phyloP scores from a whole-genome alignment of 1,140 invertebrate genomes.

The Bombus polaris region DNA sequence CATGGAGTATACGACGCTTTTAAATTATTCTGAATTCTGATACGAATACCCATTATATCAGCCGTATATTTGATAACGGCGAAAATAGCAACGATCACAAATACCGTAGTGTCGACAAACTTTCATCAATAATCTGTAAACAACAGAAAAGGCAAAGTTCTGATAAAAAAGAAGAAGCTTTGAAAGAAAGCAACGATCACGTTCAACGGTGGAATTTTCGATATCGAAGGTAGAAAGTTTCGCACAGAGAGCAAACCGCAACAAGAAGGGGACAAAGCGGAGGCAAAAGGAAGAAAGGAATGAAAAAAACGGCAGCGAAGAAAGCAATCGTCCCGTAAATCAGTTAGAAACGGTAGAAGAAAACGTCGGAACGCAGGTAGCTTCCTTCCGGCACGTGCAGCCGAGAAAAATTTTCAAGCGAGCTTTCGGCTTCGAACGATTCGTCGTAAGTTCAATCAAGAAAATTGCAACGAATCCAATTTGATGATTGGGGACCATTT shows the following conservation, averaged over 20 bases:
- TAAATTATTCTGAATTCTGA: neutral
- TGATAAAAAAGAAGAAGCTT: neutral
- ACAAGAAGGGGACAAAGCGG: neutral
- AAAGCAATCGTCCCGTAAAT: constrained; percentile 55
- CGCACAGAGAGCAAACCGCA: neutral
- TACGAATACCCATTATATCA: neutral
- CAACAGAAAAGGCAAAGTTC: neutral
- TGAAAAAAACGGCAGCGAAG: neutral
- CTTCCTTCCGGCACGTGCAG: constrained; percentile 54
- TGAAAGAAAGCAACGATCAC: neutral
- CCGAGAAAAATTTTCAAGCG: constrained; percentile 37
- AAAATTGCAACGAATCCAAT: constrained; percentile 29
- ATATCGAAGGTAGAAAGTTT: constrained; percentile 7
- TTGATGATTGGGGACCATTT: constrained; percentile 6
- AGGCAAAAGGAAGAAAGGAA: neutral
- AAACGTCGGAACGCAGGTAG: constrained; percentile 37
- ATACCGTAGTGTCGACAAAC: neutral
- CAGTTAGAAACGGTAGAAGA: constrained; percentile 24
- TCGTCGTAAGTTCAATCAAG: constrained; percentile 37
- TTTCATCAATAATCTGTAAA: neutral
- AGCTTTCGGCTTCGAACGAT: constrained; percentile 27
- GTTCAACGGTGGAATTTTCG: constrained; percentile 18
- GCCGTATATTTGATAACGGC: neutral
- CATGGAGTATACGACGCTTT: neutral
- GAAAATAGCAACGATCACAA: neutral